Conservation (phyloP, 1,140 invertebrate species). For the Dendrolimus punctatus region DNA sequence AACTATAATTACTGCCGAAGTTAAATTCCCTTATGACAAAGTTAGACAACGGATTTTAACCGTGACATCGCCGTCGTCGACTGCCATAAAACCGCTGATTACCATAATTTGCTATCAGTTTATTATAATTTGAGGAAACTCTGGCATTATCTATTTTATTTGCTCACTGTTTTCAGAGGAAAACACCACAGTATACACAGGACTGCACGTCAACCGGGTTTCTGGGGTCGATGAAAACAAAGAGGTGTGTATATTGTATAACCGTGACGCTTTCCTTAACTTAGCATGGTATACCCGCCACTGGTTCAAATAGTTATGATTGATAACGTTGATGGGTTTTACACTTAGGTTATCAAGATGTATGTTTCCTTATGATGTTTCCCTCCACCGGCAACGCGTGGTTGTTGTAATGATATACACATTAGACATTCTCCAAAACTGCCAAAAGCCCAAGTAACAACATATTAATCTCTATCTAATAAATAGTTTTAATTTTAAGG, state of each 20-base stretch:
- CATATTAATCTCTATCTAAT: too few species aligned
- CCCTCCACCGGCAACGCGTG: too few species aligned
- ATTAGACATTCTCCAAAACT: too few species aligned
- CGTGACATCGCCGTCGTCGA: constrained; percentile 37
- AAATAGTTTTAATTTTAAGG: too few species aligned
- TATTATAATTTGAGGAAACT: constrained; percentile 32
- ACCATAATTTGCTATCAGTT: constrained; percentile 32
- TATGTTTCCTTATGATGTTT: too few species aligned
- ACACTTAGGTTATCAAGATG: too few species aligned
- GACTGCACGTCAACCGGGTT: constrained; percentile 73
- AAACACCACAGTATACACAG: constrained; percentile 73
- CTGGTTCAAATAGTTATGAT: too few species aligned
- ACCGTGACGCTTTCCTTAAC: background rate
- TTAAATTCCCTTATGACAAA: background rate
- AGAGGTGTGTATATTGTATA: constrained; percentile 59
- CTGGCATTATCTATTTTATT: constrained; percentile 12
- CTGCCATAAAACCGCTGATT: constrained; percentile 28
- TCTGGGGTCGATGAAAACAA: constrained; percentile 75
- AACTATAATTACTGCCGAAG: background rate
- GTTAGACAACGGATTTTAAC: background rate
- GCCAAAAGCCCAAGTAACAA: too few species aligned
- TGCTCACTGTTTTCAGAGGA: constrained; percentile 54
- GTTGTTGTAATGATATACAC: too few species aligned
- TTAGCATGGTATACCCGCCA: too few species aligned
- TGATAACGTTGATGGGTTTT: too few species aligned